Evolutionary conservation across 2,113 vertebrate species (phyloP).

Genomic region (Ceratotherium simum): DNA sequence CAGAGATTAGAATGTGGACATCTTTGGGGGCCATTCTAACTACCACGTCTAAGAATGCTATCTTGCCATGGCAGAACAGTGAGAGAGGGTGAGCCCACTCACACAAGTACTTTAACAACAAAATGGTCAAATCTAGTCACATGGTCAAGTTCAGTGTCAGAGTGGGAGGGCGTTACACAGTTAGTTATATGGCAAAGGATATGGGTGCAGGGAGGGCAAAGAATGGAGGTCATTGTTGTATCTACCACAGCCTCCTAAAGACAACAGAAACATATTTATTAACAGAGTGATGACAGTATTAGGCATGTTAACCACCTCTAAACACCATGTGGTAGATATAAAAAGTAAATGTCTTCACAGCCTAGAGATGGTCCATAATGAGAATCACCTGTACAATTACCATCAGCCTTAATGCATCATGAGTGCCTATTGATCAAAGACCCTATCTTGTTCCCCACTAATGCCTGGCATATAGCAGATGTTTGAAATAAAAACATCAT

Average conservation of each 20-base stretch:
- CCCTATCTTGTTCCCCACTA: background rate
- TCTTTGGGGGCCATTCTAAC: background rate
- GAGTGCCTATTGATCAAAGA: background rate
- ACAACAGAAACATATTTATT: background rate
- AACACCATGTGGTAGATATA: background rate
- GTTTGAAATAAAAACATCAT: background rate
- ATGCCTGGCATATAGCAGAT: background rate
- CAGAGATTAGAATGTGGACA: background rate
- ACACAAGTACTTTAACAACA: background rate
- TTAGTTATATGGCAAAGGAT: background rate
- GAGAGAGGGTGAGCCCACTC: background rate
- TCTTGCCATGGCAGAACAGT: background rate
- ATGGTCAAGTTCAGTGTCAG: background rate
- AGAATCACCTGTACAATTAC: background rate
- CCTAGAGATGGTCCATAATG: background rate
- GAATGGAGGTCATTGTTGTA: fast-evolving
- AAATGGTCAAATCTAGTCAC: background rate
- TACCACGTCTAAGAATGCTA: background rate
- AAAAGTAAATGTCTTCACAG: background rate
- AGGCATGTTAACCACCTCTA: background rate
- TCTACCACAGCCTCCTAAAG: background rate
- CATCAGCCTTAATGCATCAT: background rate
- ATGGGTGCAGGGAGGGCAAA: background rate
- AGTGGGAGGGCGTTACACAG: background rate
- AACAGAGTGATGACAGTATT: background rate